Conservation (phyloP, 2,888 invertebrate species). For the Schizotus pectinicornis region DNA sequence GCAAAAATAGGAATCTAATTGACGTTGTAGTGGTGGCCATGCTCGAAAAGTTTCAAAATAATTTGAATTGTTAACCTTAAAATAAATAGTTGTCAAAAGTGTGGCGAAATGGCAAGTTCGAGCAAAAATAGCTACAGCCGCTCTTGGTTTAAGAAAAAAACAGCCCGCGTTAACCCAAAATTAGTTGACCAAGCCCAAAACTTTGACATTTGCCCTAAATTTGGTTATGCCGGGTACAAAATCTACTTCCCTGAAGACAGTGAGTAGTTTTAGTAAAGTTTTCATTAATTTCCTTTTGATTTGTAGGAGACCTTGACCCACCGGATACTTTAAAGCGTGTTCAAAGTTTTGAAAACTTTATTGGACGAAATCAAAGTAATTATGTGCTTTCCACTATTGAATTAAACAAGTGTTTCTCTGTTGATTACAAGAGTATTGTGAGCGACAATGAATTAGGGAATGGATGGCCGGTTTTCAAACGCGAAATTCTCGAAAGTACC, state of each 20-base stretch:
- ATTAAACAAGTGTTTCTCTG: conserved; percentile 63
- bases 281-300: neutral
- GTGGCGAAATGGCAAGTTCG: neutral
- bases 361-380: conserved; percentile 58
- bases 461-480: conserved; percentile 62
- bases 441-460: conserved; percentile 64
- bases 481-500: conserved; percentile 72
- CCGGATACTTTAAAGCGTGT: conserved; percentile 61
- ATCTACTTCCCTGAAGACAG: conserved; percentile 74
- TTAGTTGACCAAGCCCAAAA: conserved; percentile 27
- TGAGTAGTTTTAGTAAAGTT: conserved; percentile 13
- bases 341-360: conserved; percentile 63
- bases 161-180: conserved; percentile 4
- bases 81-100: neutral
- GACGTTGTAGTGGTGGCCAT: too few species aligned
- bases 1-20: too few species aligned
- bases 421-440: conserved; percentile 65
- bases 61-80: conserved; percentile 1
- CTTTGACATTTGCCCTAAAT: conserved; percentile 43
- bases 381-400: conserved; percentile 67
- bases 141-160: conserved; percentile 20
- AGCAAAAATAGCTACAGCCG: conserved; percentile 5
- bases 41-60: too few species aligned
- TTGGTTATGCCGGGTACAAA: conserved; percentile 72
- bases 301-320: conserved; percentile 43